Evolutionary conservation across 1,140 invertebrate genomes (phyloP), one percentile per base, ranked within the genome.

Genomic region (Medauroidea extradentata): DNA sequence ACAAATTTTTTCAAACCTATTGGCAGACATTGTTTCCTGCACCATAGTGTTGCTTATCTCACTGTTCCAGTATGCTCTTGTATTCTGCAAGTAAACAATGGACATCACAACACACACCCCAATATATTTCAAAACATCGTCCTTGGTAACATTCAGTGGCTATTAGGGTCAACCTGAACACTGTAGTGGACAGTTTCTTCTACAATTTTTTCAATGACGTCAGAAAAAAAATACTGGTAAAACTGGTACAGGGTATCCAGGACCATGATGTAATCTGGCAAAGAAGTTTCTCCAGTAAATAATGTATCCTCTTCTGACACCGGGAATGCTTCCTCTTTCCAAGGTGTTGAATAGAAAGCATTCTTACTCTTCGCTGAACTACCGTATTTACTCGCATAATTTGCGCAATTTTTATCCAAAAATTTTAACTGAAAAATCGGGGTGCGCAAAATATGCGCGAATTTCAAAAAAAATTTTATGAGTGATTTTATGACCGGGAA

Each of bases 1-100:
- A 14, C 68, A 57, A 18, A 71, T 68, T 61, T 68, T 67, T 65
- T 73, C 69, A 59, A 72, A 75, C 55, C 62, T 61, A 29, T 74
- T 75, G 24, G 65, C 50, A 21, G 63, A 46, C 68, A 71, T 73
- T 14, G 62, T 62, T 64, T 68, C 63, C 60, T 25, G 44, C 4
- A 46, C 24, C 18, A 46, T 46, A 7, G 3, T 19, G 13, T 46
- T 46, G 18, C 44, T 13, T 11, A 46, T 38, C 21, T 59, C 53
- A 53, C 62, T 4, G 27, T 52, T 52, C 50, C 50, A 52, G n/a
- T 52, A 52, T 16, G 50, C 9, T 29, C 50, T 52, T 24, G 25
- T n/a, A 29, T 52, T 52, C 16, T 4, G 50, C 24, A 53, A 21
- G 5, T 24, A 5, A 27, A 53, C 52, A 27, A 53, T 21, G 25